Conservation (phyloP, 2,797 vertebrate species). For the Mastacembelus armatus region DNA sequence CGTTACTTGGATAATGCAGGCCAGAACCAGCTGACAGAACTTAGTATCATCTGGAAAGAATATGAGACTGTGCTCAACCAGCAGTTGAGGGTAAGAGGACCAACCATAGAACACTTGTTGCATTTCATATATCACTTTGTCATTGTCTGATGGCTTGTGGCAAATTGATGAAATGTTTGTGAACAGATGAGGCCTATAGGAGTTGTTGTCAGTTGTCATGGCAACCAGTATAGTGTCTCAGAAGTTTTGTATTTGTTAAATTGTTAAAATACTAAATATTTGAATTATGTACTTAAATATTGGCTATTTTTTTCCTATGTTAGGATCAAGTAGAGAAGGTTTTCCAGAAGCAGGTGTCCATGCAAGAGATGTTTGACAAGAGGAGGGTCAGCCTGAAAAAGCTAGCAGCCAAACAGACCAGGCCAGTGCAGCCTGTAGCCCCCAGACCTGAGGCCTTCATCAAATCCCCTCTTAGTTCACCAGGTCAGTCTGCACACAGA, state of each 20-base stretch:
- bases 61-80: constrained; percentile 90
- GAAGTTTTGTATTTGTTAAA: too few species aligned
- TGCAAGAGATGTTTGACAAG: constrained; percentile 98
- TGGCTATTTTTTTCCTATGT: not conserved
- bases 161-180: not conserved
- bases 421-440: constrained; percentile 96
- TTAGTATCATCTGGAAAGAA: constrained; percentile 84
- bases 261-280: not conserved
- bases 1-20: constrained; percentile 89
- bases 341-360: constrained; percentile 93
- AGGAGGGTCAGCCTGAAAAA: constrained; percentile 94
- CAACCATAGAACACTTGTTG: not conserved
- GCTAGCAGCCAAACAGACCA: constrained; percentile 94
- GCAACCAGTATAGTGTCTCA: not conserved
- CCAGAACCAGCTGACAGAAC: constrained; percentile 88
- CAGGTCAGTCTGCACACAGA: constrained; percentile 78
- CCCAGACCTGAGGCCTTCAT: constrained; percentile 94
- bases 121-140: constrained; percentile 2
- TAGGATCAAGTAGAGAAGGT: constrained; percentile 94
- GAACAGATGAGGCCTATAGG: not conserved
- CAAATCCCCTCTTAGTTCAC: constrained; percentile 91
- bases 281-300: not conserved
- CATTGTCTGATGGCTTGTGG: not conserved
- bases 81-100: constrained; percentile 87
- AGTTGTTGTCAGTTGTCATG: not conserved